Conservation (phyloP, 2,888 invertebrate species). For the Malacosoma neustria region DNA sequence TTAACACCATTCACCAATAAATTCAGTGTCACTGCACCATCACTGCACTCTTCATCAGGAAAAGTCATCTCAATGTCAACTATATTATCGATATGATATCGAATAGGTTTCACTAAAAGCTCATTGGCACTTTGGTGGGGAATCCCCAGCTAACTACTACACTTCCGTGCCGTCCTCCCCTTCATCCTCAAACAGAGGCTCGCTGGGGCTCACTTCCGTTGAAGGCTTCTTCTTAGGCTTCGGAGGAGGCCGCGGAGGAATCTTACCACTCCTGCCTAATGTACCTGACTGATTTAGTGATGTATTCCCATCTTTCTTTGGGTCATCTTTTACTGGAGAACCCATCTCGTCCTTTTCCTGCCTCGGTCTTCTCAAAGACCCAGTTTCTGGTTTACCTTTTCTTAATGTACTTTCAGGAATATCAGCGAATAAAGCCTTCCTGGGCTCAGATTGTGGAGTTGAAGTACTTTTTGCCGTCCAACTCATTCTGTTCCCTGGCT, state of each 20-base stretch:
- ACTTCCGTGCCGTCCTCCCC: constrained; percentile 93
- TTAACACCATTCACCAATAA: constrained; percentile 16
- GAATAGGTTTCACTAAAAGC: constrained; percentile 44
- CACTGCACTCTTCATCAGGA: constrained; percentile 16
- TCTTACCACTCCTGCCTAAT: constrained; percentile 75
- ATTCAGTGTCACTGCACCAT: too few relatives aligned
- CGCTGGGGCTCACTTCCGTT: constrained; percentile 72
- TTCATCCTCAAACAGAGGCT: constrained; percentile 90
- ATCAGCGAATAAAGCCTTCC: constrained; percentile 52
- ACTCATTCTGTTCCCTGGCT: constrained; percentile 66
- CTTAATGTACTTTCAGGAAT: constrained; percentile 53
- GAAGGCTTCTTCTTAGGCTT: constrained; percentile 86
- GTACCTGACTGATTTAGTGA: constrained; percentile 60
- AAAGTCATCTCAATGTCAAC: not conserved
- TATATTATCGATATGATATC: constrained; percentile 15
- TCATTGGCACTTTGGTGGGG: constrained; percentile 64
- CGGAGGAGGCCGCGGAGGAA: constrained; percentile 88
- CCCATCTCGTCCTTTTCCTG: constrained; percentile 44
- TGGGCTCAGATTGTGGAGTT: constrained; percentile 59
- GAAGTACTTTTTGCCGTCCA: constrained; percentile 69
- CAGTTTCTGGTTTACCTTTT: constrained; percentile 71
- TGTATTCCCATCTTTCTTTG: constrained; percentile 40
- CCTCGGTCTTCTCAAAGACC: constrained; percentile 53
- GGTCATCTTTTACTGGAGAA: constrained; percentile 56
- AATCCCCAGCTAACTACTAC: constrained; percentile 63